Base-by-base conservation (phyloP, 1,140 invertebrate species). In the Eulimnadia texana region DNA sequence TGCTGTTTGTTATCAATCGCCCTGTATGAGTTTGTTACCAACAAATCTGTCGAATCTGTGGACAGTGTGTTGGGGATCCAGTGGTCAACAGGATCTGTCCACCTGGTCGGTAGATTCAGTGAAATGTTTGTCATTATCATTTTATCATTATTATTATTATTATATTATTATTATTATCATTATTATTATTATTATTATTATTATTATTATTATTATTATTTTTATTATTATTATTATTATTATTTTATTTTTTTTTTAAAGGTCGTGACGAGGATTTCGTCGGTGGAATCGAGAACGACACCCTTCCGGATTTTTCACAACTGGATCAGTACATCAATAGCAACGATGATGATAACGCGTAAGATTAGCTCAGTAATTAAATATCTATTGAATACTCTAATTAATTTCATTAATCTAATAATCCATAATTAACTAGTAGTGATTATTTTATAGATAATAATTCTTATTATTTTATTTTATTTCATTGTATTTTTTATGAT, bases 241-340 rank as follows among this genome's bases (percentile, higher is more conserved):
- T 28, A 25, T 33, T 70, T 65, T 67, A 50, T n/a, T n/a, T n/a
- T n/a, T n/a, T n/a, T n/a, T 71, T 72, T 24, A 42, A 66, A 80
- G 79, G 76, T 66, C 76, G 82, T 68, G 75, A 78, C 69, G 86
- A 88, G 72, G 60, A 61, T 54, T 88, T 86, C 70, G 80, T 84
- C 63, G 82, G 83, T 65, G 84, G 83, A 56, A 87, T 88, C 67
- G 85, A 89, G 69, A 87, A 87, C 74, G 85, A 87, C 67, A 82
- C 82, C 3, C 70, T 87, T 16, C 63, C 70, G 64, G 86, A 86
- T 71, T 87, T 88, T 72, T 84, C 82, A 61, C 83, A 86, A 69
- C 68, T 87, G 69, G 84, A 88, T 69, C 83, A 86, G 68, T 86
- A 86, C 70, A 87, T 88, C 66, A 86, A 83, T 68, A 62, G 58